Evolutionary conservation across 1,140 invertebrate genomes (phyloP).

Genomic region (Hycleus cichorii): DNA sequence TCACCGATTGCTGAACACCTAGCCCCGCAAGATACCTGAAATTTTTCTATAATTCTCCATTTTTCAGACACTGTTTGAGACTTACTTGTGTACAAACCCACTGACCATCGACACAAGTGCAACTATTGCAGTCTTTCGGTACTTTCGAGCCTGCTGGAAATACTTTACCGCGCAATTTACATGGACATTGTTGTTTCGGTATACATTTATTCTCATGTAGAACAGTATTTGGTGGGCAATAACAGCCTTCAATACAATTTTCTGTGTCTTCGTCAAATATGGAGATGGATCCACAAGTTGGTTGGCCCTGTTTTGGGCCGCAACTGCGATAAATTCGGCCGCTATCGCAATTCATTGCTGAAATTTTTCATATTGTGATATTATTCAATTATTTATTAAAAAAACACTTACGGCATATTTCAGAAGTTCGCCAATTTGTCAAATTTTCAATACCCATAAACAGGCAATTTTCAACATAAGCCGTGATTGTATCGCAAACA

Average conservation of each 20-base stretch:
- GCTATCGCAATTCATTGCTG: constrained; percentile 61
- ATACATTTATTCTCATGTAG: constrained; percentile 69
- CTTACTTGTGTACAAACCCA: constrained; percentile 63
- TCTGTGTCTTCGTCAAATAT: constrained; percentile 31
- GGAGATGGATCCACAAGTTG: constrained; percentile 39
- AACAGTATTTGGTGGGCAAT: constrained; percentile 70
- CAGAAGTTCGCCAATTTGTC: constrained; percentile 61
- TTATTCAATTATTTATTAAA: neutral
- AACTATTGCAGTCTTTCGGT: constrained; percentile 78
- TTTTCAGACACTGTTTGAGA: too few relatives aligned
- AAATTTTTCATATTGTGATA: neutral
- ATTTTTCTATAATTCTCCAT: too few relatives aligned
- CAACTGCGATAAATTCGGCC: constrained; percentile 65
- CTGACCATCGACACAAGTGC: constrained; percentile 60
- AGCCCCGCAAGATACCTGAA: constrained; percentile 54
- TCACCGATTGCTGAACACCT: constrained; percentile 77
- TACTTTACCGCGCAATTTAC: constrained; percentile 61
- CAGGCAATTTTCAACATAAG: constrained; percentile 68
- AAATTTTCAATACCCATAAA: constrained; percentile 54
- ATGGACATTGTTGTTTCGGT: constrained; percentile 63
- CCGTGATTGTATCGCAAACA: constrained; percentile 66
- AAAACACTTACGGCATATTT: constrained; percentile 67
- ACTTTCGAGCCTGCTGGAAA: constrained; percentile 65
- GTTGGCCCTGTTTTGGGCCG: constrained; percentile 46
- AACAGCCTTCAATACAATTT: constrained; percentile 77